These are phyloP conservation scores for Himantopus leucocephalus DNA, from an alignment of 2,113 vertebrate species.

Conservation along the genomic window DNA sequence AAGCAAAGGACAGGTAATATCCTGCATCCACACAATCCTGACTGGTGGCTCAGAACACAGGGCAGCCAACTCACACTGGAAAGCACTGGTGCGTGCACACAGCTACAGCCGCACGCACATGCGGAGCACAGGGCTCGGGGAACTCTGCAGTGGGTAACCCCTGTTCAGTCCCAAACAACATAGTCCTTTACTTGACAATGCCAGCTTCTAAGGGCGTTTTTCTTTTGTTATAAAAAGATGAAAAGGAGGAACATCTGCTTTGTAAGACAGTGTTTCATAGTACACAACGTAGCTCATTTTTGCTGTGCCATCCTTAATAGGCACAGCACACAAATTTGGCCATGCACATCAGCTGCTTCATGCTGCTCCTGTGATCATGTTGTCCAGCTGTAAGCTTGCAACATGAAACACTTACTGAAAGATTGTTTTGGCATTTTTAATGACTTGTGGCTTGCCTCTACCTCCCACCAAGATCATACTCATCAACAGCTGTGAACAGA, in stretches of 20 bases:
- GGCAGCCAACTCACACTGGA: not conserved
- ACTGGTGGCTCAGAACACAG: not conserved
- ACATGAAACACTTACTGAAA: not conserved
- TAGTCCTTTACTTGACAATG: not conserved
- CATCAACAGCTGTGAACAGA: constrained; percentile 18
- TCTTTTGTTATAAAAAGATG: not conserved
- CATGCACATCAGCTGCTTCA: not conserved
- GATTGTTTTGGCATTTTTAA: not conserved
- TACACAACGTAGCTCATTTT: not conserved
- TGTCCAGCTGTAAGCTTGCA: constrained; percentile 7
- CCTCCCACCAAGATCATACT: constrained; percentile 22
- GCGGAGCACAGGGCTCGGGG: not conserved
- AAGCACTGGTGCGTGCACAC: not conserved
- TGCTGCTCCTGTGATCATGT: not conserved
- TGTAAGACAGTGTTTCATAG: not conserved
- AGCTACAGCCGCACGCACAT: rapidly evolving
- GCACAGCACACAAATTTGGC: not conserved
- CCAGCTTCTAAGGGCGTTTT: not conserved
- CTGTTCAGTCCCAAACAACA: not conserved
- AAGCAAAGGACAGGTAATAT: not conserved
- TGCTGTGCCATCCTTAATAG: not conserved
- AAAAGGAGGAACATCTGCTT: not conserved
- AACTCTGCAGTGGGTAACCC: not conserved
- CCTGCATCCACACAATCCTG: rapidly evolving
- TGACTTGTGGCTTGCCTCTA: not conserved